Evolutionary conservation across 2,797 vertebrate genomes (phyloP), one percentile per base, ranked within the genome.

Genomic region (Sebastes kiyomatsui): DNA sequence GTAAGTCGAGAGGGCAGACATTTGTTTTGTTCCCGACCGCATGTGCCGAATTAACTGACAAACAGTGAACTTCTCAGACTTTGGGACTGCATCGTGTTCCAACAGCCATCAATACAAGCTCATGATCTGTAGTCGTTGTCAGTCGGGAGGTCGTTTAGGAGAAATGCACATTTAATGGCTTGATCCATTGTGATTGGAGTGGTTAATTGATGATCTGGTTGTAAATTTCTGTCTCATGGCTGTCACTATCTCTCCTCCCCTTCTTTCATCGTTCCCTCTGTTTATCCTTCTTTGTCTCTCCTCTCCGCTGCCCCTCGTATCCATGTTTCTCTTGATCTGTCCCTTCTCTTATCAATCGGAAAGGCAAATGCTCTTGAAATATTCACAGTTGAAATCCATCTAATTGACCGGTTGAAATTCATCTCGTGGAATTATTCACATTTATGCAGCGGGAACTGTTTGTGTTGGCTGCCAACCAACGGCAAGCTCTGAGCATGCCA

Each of bases 101-200:
- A 79, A 14, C 66, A 20, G 79, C 80, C 89, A 82, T 91, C 80
- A 78, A 85, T 86, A 87, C 38, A 25, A 81, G 79, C 81, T 82
- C 49, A 20, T 67, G 83, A 90, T 87, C 78, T 84, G 84, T 74
- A 77, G 88, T 64, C 65, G 66, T 73, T 85, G 83, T 89, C 83
- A 84, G 86, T 89, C 89, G 81, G 85, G 75, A 77, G 69, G 80
- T 80, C 65, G 75, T 88, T 90, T 86, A 56, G 81, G 65, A 71
- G 66, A 84, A 91, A 92, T 91, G 88, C 84, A 92, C 84, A 80
- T 94, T 92, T 92, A 88, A 91, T 92, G 90, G 84, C 89, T 89
- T 92, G 87, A 94, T 94, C 86, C 90, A 91, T 93, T 92, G 91
- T 93, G 94, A 95, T 92, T 92, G 88, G 88, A 94, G 91, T 93